Evolutionary conservation across 2,888 invertebrate genomes (phyloP).

Genomic region (Melinaea menophilus): DNA sequence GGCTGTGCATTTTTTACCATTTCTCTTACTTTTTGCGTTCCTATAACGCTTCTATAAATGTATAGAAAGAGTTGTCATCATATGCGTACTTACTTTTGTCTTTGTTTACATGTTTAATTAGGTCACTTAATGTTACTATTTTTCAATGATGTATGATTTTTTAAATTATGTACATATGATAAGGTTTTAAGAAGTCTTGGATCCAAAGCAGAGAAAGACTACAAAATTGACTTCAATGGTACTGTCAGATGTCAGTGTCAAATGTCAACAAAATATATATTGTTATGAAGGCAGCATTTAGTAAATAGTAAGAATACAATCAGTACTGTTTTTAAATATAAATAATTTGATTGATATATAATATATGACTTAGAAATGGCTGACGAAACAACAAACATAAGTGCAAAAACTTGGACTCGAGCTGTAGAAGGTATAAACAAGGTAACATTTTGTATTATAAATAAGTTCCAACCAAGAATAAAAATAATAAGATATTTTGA

Average conservation of each 20-base stretch:
- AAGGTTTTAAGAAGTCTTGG: neutral
- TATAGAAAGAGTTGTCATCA: no score
- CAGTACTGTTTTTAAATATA: no score
- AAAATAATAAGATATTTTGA: conserved; percentile 4
- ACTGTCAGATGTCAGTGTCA: neutral
- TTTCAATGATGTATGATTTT: no score
- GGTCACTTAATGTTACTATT: no score
- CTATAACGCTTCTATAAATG: no score
- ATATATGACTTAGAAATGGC: conserved; percentile 34
- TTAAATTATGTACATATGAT: neutral
- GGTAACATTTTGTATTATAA: conserved; percentile 33
- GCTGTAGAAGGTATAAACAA: conserved; percentile 50
- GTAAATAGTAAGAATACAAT: no score
- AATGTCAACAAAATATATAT: no score
- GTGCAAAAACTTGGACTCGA: conserved; percentile 51
- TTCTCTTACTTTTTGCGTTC: no score
- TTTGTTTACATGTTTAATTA: no score
- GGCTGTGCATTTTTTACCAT: no score
- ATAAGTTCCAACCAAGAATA: conserved; percentile 5
- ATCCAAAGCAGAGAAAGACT: neutral
- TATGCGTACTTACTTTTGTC: no score
- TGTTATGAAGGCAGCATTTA: no score
- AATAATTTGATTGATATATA: neutral
- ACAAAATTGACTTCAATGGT: neutral
- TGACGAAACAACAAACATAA: conserved; percentile 47